Conservation (phyloP, 2,888 invertebrate species). For the Spodoptera exigua region DNA sequence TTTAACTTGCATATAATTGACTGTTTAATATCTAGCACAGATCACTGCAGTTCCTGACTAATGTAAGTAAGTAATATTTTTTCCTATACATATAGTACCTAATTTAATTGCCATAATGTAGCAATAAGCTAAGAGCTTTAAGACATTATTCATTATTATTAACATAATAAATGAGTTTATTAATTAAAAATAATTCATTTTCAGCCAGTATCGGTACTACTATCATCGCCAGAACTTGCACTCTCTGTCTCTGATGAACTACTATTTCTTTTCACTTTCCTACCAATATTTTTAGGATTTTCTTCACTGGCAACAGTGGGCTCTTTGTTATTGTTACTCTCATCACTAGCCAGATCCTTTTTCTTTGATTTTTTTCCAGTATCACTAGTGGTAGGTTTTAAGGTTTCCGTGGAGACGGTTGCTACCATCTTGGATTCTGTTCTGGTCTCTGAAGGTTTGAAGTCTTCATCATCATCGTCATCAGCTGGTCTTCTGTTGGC, state of each 20-base stretch:
- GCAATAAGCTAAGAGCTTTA: too few species aligned
- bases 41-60: too few species aligned
- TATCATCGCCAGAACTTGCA: constrained; percentile 91
- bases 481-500: constrained; percentile 80
- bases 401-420: constrained; percentile 83
- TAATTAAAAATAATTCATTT: too few species aligned
- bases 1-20: too few species aligned
- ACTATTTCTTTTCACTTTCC: constrained; percentile 70
- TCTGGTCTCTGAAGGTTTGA: constrained; percentile 68
- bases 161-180: too few species aligned
- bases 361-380: constrained; percentile 72
- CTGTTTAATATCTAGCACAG: too few species aligned
- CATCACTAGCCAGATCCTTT: constrained; percentile 64
- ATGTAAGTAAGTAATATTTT: too few species aligned
- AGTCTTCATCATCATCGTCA: constrained; percentile 80
- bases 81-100: too few species aligned
- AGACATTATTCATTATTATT: too few species aligned
- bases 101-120: too few species aligned
- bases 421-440: constrained; percentile 83
- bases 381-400: constrained; percentile 80
- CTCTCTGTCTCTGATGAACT: constrained; percentile 91
- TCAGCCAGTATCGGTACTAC: constrained; percentile 90
- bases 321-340: constrained; percentile 71
- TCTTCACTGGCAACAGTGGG: constrained; percentile 70
- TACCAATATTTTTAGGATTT: constrained; percentile 59